Evolutionary conservation across 92 coral and sea anemone genomes (phyloP).

Genomic region (Phymanthus crucifer): DNA sequence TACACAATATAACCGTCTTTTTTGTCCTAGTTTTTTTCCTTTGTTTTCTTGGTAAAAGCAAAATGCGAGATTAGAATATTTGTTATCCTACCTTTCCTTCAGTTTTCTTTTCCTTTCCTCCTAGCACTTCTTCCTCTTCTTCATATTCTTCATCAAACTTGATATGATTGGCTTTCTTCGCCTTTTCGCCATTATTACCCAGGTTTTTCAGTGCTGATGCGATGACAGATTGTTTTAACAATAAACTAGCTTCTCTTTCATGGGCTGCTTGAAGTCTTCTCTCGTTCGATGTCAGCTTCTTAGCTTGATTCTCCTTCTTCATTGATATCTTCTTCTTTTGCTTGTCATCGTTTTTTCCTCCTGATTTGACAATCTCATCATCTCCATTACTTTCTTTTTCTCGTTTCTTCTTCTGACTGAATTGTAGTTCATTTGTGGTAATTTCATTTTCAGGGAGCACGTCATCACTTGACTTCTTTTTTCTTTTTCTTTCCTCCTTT

Average conservation of each 20-base stretch:
- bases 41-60: too few species aligned
- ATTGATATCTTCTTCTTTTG: neutral
- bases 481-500: neutral
- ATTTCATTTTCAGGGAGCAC: neutral
- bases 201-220: slow-evolving; percentile 74
- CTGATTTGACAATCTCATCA: neutral
- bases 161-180: slow-evolving; percentile 43
- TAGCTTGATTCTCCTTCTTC: slow-evolving; percentile 8
- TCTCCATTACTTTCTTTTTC: slow-evolving; percentile 1
- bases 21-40: too few species aligned
- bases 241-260: slow-evolving; percentile 46
- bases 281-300: slow-evolving; percentile 68
- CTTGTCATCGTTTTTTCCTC: neutral
- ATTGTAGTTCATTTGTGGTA: neutral
- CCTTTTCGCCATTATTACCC: slow-evolving; percentile 32
- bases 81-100: slow-evolving; percentile 26
- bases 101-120: neutral
- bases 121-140: neutral
- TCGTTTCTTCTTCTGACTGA: neutral
- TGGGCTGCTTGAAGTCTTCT: slow-evolving; percentile 76
- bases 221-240: slow-evolving; percentile 56
- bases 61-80: too few species aligned
- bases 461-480: neutral
- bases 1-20: too few species aligned
- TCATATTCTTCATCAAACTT: slow-evolving; percentile 60